Percentiles rank a stretch among this genome's conserved stretches.
These are phyloP conservation scores for Lamellibrachia luymesi DNA, from an alignment of 1,140 invertebrate species.

Conservation along the genomic window DNA sequence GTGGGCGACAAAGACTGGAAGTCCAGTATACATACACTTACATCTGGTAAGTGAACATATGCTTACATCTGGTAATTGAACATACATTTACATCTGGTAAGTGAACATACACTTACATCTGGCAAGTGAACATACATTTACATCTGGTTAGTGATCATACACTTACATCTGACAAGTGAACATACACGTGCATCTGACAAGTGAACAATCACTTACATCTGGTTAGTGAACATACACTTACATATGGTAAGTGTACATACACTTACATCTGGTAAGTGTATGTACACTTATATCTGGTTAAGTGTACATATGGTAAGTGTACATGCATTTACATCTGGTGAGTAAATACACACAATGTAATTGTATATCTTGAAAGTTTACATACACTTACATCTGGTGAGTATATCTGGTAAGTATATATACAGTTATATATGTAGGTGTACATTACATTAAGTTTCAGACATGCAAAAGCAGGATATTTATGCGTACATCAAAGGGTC, in stretches of 20 bases:
- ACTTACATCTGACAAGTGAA: conserved; percentile 39
- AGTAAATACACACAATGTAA: conserved; percentile 30
- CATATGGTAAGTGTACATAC: not conserved
- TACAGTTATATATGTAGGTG: not conserved
- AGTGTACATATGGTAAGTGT: conserved; percentile 37
- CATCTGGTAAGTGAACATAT: conserved; percentile 34
- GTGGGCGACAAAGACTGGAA: conserved; percentile 49
- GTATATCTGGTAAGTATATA: conserved; percentile 37
- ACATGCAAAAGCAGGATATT: no score
- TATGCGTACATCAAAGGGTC: no score
- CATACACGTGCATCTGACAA: conserved; percentile 23
- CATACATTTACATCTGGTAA: conserved; percentile 18
- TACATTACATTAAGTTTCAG: no score
- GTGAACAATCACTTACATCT: conserved; percentile 41
- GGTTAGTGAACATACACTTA: conserved; percentile 31
- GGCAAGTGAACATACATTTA: conserved; percentile 30
- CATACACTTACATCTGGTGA: conserved; percentile 23
- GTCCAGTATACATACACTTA: conserved; percentile 42
- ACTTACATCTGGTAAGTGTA: conserved; percentile 30
- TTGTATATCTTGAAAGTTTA: conserved; percentile 38
- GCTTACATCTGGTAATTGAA: conserved; percentile 41
- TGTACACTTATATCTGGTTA: conserved; percentile 42
- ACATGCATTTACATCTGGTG: not conserved
- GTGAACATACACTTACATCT: conserved; percentile 41
- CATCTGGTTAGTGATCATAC: no score